A percentile compares a stretch with the other conserved stretches of the same genome.
phyloP scores from a whole-genome alignment of 1,140 invertebrate species.

The Druon quercuslanigerum region DNA sequence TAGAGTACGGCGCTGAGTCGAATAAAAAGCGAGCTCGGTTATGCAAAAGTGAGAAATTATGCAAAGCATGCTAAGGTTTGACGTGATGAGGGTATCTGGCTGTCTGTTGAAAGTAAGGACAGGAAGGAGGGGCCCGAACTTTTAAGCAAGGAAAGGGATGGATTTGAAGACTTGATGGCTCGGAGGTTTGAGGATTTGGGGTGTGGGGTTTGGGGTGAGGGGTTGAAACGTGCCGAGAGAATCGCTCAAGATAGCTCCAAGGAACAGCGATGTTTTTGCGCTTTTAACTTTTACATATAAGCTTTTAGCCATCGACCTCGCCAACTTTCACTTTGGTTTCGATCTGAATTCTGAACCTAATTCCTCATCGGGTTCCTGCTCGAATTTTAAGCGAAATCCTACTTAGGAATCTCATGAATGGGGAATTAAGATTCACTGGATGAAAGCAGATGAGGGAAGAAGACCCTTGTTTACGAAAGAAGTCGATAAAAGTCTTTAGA shows the following conservation, averaged over 20 bases:
- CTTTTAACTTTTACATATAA: too few species aligned
- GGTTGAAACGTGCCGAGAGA: background rate
- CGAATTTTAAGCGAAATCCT: slow-evolving; percentile 10
- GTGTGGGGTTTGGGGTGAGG: background rate
- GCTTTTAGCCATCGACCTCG: background rate
- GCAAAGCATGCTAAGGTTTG: slow-evolving; percentile 61
- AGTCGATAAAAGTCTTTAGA: slow-evolving; percentile 3
- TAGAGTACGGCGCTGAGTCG: slow-evolving; percentile 7
- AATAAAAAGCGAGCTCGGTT: slow-evolving; percentile 45
- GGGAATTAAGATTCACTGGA: background rate
- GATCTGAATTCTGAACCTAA: slow-evolving; percentile 3
- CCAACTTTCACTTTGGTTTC: background rate
- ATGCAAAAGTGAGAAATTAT: slow-evolving; percentile 65
- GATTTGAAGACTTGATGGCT: background rate
- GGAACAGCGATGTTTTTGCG: background rate
- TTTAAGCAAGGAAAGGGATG: background rate
- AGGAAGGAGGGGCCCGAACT: slow-evolving; percentile 28
- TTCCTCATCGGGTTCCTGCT: slow-evolving; percentile 16
- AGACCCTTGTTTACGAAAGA: slow-evolving; percentile 12
- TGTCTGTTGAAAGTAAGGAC: slow-evolving; percentile 15
- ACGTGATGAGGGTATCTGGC: slow-evolving; percentile 45
- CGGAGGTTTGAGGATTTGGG: background rate
- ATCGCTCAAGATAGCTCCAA: background rate
- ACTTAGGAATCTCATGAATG: slow-evolving; percentile 21
- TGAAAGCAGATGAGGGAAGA: background rate